Base-by-base conservation (phyloP, 2,888 invertebrate species). In the Trilocha varians region DNA sequence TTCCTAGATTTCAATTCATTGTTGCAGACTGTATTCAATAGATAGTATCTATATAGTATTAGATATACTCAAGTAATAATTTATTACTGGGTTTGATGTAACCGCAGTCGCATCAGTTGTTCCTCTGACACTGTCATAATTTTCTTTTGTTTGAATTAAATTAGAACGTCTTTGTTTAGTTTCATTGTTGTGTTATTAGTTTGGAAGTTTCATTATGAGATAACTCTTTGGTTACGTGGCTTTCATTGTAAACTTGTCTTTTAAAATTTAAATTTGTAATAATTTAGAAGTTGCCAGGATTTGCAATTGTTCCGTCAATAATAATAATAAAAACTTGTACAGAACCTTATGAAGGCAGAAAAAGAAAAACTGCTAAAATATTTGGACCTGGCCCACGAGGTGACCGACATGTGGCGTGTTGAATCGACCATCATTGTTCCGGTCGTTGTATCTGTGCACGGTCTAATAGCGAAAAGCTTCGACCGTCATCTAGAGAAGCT, bases 101-200 rank as follows among this genome's bases (percentile, higher is more conserved):
- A 25, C 25, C 2, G 25, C 4, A 25, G 25, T 25, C 25, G 25
- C 25, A 3, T 25, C 25, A 25, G 25, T 25, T 25, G 6, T 25
- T 9, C 5, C 4, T 11, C 4, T 11, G 25, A 11, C 5, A 11
- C 11, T 25, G 25, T 25, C 6, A 25, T 25, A 25, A 34, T 37
- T 36, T 45, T 33, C 43, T 38, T 48, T 50, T 55, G 50, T 57
- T 54, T 36, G 38, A 38, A 52, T 40, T 32, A 46, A 49, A 57
- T 57, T 50, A 50, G 47, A 46, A 42, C 41, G 39, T 45, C 47
- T 44, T 55, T 57, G 50, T 55, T 44, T 49, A 47, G 47, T 41
- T 43, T 41, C 36, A 42, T 42, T 42, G 46, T 50, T 48, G 6
- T 11, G 2, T 53, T 46, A 46, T 52, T 49, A 48, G 39, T 48